phyloP scores from a whole-genome alignment of 2,888 invertebrate genomes.

The Lithophane leautieri region DNA sequence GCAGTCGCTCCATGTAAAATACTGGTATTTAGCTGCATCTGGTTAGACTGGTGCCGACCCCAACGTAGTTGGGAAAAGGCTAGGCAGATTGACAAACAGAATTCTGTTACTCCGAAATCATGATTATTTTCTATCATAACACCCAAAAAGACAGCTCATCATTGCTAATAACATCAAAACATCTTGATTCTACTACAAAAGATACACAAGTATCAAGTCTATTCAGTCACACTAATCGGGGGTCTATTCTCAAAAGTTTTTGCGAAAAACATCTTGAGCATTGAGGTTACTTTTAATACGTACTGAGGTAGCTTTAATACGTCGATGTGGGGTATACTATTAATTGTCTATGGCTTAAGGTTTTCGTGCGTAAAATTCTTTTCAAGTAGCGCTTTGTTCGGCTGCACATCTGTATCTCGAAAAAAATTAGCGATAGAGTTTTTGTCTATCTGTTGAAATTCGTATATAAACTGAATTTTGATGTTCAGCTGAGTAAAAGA shows the following conservation, averaged over 20 bases:
- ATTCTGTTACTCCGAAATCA: too few relatives aligned
- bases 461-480: background rate
- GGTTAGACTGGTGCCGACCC: too few relatives aligned
- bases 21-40: too few relatives aligned
- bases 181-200: conserved; percentile 59
- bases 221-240: conserved; percentile 69
- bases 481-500: conserved; percentile 9
- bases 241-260: conserved; percentile 72
- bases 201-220: conserved; percentile 71
- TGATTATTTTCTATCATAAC: background rate
- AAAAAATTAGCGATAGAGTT: conserved; percentile 27
- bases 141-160: conserved; percentile 35
- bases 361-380: conserved; percentile 84
- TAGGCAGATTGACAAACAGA: too few relatives aligned
- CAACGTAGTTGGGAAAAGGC: too few relatives aligned
- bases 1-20: too few relatives aligned
- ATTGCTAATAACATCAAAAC: conserved; percentile 66
- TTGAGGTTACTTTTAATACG: conserved; percentile 44
- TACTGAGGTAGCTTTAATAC: conserved; percentile 64
- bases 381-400: conserved; percentile 78
- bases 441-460: conserved; percentile 10
- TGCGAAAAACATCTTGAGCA: conserved; percentile 49
- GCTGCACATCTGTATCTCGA: conserved; percentile 70
- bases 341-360: conserved; percentile 65
- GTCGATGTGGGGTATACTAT: conserved; percentile 60